Evolutionary conservation across 2,797 vertebrate species (phyloP).

Genomic region (Siniperca undulata): DNA sequence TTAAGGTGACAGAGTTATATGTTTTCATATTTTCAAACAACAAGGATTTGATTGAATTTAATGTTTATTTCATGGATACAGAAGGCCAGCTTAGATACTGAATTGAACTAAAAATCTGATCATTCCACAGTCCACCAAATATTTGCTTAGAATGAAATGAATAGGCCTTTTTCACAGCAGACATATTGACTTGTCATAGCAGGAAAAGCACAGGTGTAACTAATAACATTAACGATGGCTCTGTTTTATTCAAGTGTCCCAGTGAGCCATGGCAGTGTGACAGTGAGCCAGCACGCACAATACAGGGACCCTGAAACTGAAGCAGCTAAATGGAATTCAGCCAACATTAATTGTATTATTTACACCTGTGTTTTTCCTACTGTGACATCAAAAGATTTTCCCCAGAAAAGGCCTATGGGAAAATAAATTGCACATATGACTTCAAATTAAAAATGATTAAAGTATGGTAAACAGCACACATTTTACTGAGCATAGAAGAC

Average conservation of each 20-base stretch:
- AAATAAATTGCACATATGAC: background rate
- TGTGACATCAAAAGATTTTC: background rate
- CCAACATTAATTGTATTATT: background rate
- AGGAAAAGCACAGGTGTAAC: background rate
- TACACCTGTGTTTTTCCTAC: background rate
- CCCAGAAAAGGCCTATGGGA: background rate
- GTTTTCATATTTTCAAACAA: background rate
- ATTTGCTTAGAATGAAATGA: slow-evolving; percentile 2
- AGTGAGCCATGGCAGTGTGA: background rate
- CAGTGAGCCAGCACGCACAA: background rate
- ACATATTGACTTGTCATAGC: background rate
- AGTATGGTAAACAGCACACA: background rate
- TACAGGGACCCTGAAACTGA: background rate
- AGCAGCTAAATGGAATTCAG: slow-evolving; percentile 6
- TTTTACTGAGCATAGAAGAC: background rate
- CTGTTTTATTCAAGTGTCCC: background rate
- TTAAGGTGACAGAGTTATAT: background rate
- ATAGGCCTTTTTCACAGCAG: background rate
- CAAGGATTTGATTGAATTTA: too few species aligned
- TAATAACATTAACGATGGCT: slow-evolving; percentile 14
- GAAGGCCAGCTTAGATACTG: background rate
- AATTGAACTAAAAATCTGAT: background rate
- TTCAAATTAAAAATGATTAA: slow-evolving; percentile 4
- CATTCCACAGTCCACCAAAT: too few species aligned
- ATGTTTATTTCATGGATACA: too few species aligned